These are phyloP conservation scores for Hydractinia symbiolongicarpus DNA, from an alignment of 30 jellyfish, hydroid and myxozoan genomes.

Conservation along the genomic window DNA sequence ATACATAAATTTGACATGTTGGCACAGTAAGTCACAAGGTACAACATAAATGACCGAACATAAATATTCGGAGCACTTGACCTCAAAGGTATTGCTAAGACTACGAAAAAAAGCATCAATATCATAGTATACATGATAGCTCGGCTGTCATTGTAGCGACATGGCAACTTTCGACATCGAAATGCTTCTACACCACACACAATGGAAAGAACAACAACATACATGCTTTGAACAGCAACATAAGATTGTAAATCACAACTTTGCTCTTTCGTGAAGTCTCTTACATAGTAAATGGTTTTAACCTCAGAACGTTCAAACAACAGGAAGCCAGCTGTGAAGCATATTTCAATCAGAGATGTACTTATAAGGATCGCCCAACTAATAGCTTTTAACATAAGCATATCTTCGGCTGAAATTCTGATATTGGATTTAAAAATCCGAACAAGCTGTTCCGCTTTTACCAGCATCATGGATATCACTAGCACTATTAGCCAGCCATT, in stretches of 20 bases:
- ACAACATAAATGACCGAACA: not conserved
- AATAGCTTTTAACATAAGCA: not conserved
- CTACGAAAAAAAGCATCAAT: not conserved
- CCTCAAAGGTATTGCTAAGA: not conserved
- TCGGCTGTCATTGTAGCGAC: not conserved
- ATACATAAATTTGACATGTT: not conserved
- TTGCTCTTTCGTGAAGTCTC: not conserved
- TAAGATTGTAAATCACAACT: not conserved
- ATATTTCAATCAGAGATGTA: not conserved
- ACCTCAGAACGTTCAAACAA: not conserved
- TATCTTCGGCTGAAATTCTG: not conserved
- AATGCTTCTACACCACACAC: not conserved
- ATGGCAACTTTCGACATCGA: constrained; percentile 15
- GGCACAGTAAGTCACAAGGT: not conserved
- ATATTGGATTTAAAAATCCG: not conserved
- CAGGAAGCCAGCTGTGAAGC: not conserved
- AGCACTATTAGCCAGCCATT: not conserved
- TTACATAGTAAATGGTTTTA: not conserved
- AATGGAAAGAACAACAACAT: not conserved
- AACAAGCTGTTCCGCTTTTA: not conserved
- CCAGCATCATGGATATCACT: not conserved
- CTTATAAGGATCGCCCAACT: not conserved
- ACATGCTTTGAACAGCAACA: not conserved
- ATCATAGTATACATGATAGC: not conserved
- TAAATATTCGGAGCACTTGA: not conserved